Base-by-base conservation (phyloP, 2,888 invertebrate species). In the Willowsia nigromaculata region DNA sequence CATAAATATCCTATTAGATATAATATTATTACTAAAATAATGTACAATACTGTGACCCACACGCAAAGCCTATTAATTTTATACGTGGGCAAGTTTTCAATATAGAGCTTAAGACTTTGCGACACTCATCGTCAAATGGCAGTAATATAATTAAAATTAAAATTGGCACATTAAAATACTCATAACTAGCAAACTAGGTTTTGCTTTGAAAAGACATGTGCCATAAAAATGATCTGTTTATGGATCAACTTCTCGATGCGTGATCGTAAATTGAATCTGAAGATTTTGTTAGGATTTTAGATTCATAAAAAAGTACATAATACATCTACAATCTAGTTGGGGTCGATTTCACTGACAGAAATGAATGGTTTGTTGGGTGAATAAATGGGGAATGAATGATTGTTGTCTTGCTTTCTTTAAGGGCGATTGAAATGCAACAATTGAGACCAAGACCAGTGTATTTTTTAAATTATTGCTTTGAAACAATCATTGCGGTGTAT, bases 361-460 rank as follows among this genome's bases (percentile, higher is more conserved):
- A 76, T 83, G 88, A 71, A 56, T 89, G 91, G 85, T 91, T 68
- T 90, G 85, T 85, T 92, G 92, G 90, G 88, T 88, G 92, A 87
- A 90, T 91, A 90, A 90, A 83, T 92, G 92, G 90, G 91, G 91
- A 90, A 83, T 91, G 91, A 91, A 71, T 91, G 92, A 74, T 85
- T 91, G 89, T 89, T 90, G 90, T 91, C 90, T 91, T 76, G 65
- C 78, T 88, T 88, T 83, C 81, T 91, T 90, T 87, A 92, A 92
- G 92, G 92, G 92, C 92, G 90, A 92, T 91, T 92, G 92, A 92
- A 92, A 92, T 92, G 92, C 92, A 92, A 92, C 91, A 90, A 90
- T 62, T 71, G 85, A 91, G 92, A 90, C 81, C 50, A 92, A 92
- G 92, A 90, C 92, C 92, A 92, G 91, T 92, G 92, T 91, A 91